Conservation (phyloP, 2,888 invertebrate species). For the Lochmaea crataegi region DNA sequence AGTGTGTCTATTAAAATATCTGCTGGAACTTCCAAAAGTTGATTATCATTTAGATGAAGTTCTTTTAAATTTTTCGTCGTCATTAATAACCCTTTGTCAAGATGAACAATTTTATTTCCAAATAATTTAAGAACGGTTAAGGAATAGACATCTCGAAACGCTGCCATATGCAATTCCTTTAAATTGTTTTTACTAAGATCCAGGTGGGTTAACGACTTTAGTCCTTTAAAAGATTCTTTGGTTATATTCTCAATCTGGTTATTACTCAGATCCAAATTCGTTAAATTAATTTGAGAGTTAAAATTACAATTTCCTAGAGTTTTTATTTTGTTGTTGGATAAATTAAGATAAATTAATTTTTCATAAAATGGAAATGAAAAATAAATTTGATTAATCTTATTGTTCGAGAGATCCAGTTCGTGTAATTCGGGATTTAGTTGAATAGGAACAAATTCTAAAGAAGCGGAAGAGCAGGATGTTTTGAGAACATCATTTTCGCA, state of each 20-base stretch:
- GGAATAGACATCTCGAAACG: constrained; percentile 82
- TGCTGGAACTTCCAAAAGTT: constrained; percentile 80
- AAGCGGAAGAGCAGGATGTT: constrained; percentile 81
- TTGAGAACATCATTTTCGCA: constrained; percentile 85
- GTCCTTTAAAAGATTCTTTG: constrained; percentile 81
- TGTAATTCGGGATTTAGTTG: constrained; percentile 89
- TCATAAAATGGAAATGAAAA: constrained; percentile 85
- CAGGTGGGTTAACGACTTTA: constrained; percentile 74
- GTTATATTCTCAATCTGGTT: constrained; percentile 79
- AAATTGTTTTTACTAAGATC: constrained; percentile 85
- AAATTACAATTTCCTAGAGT: constrained; percentile 86
- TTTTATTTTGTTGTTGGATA: constrained; percentile 84
- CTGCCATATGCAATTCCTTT: constrained; percentile 76
- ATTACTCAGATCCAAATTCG: constrained; percentile 79
- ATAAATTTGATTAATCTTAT: constrained; percentile 82
- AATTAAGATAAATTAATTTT: constrained; percentile 82
- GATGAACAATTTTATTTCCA: constrained; percentile 79
- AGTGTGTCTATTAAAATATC: constrained; percentile 75
- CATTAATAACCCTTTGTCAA: constrained; percentile 78
- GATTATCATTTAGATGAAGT: constrained; percentile 82
- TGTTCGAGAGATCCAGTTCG: constrained; percentile 85
- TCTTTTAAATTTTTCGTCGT: constrained; percentile 77
- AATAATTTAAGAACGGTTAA: constrained; percentile 81
- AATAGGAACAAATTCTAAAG: constrained; percentile 87
- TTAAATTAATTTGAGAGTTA: constrained; percentile 79